Base-by-base conservation (phyloP, 1,140 invertebrate genomes). In the Heliconius eleuchia region DNA sequence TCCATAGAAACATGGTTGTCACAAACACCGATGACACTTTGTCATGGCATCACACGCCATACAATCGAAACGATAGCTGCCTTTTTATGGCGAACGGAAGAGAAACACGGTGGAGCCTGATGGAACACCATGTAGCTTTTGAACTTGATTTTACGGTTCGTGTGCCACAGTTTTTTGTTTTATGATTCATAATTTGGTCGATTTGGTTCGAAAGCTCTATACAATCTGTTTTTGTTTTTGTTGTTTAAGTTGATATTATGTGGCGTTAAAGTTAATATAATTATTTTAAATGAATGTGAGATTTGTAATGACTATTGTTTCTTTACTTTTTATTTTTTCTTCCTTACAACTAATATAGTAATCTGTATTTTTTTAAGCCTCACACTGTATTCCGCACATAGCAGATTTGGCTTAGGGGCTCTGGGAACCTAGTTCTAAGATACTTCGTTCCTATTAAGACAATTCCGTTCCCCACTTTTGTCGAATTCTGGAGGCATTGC, bases 1-100 rank as follows among this genome's bases (percentile, higher is more conserved):
- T 85, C 80, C 74, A 77, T 84, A 82, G 79, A 84, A 83, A 87
- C 81, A 85, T 86, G 85, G 79, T 84, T 83, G 82, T 87, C 83
- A 82, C 73, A 83, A 85, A 85, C 84, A 83, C 79, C 82, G 82
- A 85, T 84, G 81, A 73, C 80, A 85, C 84, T 84, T 82, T 80
- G 66, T 76, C 66, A 75, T 78, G 42, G 52, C 55, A 85, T 84
- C 84, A 77, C 82, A 85, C 82, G 82, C 84, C 74, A 83, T 80
- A 66, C 81, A 79, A 82, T 85, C 77, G 79, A 7, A 73, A 74
- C 78, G 79, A 82, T 82, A 74, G 71, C 71, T 75, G 71, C 71
- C 79, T 77, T 81, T 81, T 81, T 81, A 81, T 78, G 73, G 42
- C 52, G 23, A 82, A 82, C 72, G 81, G 81, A 77, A 81, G 66